Percentiles rank a stretch among this genome's conserved stretches.
Evolutionary conservation across 1,140 invertebrate genomes (phyloP).

Genomic region (Pogonognathellus flavescens): DNA sequence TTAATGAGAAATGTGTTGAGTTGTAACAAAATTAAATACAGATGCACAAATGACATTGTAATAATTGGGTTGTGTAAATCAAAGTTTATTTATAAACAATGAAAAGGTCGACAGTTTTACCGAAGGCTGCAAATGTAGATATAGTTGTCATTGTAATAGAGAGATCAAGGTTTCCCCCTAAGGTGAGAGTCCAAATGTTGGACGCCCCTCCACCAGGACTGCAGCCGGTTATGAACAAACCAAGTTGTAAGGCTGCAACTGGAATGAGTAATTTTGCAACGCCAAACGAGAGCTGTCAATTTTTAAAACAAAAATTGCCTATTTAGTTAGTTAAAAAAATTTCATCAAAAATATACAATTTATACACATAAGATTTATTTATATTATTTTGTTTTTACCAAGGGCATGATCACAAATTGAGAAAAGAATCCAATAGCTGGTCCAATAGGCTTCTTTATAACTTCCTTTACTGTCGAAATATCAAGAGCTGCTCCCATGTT

Average conservation of each 20-base stretch:
- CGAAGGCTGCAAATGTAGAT: slow-evolving; percentile 86
- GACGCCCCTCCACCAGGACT: slow-evolving; percentile 93
- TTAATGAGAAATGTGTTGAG: too few species aligned
- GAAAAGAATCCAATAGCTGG: slow-evolving; percentile 85
- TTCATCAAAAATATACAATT: too few species aligned
- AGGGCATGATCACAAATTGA: slow-evolving; percentile 91
- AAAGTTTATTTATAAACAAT: too few species aligned
- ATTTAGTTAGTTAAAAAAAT: too few species aligned
- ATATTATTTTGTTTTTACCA: slow-evolving; percentile 81
- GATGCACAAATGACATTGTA: too few species aligned
- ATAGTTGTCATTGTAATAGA: slow-evolving; percentile 94
- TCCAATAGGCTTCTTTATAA: slow-evolving; percentile 83
- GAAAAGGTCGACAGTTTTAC: slow-evolving; percentile 71
- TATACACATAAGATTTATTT: too few species aligned
- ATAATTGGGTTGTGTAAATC: too few species aligned
- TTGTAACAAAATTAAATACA: too few species aligned
- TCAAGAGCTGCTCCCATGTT: slow-evolving; percentile 95
- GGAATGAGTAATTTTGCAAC: slow-evolving; percentile 82
- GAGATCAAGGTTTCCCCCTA: slow-evolving; percentile 90
- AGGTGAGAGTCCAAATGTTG: slow-evolving; percentile 93
- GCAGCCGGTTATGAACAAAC: slow-evolving; percentile 92
- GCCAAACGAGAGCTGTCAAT: slow-evolving; percentile 81
- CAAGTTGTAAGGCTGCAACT: slow-evolving; percentile 79
- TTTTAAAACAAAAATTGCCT: too few species aligned
- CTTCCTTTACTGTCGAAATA: slow-evolving; percentile 79